phyloP scores from a whole-genome alignment of 2,888 invertebrate genomes.

The Antheraea assamensis region DNA sequence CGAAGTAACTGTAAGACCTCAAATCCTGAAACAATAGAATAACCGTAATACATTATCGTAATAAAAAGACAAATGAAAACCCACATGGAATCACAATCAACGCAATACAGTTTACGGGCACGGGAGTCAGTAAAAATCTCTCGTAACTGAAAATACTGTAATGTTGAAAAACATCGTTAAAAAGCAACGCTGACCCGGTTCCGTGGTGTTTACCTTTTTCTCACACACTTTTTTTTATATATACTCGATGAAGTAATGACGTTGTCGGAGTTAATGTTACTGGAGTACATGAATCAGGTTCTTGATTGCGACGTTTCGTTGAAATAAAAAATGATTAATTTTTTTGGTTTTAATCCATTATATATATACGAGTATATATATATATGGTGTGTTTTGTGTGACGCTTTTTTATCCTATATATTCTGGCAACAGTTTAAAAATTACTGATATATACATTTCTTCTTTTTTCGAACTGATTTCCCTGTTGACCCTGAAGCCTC shows the following conservation, averaged over 20 bases:
- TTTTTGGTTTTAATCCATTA: not conserved
- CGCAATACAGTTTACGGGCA: slow-evolving; percentile 54
- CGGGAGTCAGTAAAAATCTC: slow-evolving; percentile 38
- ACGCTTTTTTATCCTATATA: not conserved
- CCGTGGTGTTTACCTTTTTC: slow-evolving; percentile 48
- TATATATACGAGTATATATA: too few species aligned
- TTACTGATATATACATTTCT: too few species aligned
- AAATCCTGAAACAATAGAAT: not conserved
- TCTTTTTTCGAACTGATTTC: too few species aligned
- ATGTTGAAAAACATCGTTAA: slow-evolving; percentile 58
- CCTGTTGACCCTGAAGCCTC: too few species aligned
- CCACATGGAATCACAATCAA: slow-evolving; percentile 35
- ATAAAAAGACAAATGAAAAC: not conserved
- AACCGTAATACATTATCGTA: not conserved
- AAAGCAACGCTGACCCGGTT: slow-evolving; percentile 52
- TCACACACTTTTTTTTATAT: slow-evolving; percentile 33
- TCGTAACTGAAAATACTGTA: slow-evolving; percentile 46
- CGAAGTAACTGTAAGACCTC: not conserved
- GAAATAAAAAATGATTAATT: not conserved
- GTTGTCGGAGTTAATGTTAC: slow-evolving; percentile 4
- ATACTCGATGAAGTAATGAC: slow-evolving; percentile 29
- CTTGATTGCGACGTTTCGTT: slow-evolving; percentile 20
- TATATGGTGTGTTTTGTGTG: not conserved
- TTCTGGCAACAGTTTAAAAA: not conserved
- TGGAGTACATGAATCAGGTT: slow-evolving; percentile 25